phyloP scores from a whole-genome alignment of 2,797 vertebrate genomes.

The Ctenochaetus hawaiiensis region DNA sequence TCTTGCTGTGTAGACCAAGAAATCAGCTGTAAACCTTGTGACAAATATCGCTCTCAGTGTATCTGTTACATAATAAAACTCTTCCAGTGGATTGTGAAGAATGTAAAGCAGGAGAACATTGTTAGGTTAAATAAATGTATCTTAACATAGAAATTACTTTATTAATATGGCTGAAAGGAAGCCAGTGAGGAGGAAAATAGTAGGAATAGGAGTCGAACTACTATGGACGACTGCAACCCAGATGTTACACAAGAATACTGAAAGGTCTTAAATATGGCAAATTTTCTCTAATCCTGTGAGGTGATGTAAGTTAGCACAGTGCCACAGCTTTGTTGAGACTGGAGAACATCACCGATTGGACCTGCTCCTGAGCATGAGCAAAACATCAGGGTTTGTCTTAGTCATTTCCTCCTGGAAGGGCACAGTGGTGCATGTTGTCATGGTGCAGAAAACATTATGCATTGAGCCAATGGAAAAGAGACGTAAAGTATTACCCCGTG shows the following conservation, averaged over 20 bases:
- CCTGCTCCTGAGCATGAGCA: not conserved
- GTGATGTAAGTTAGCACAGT: not conserved
- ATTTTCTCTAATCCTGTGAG: not conserved
- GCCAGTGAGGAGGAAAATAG: not conserved
- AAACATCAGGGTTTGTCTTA: not conserved
- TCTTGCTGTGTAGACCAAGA: not conserved
- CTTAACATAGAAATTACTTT: not conserved
- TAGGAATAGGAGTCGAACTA: not conserved
- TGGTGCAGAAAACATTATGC: not conserved
- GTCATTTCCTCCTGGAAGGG: slow-evolving; percentile 1
- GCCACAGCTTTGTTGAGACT: not conserved
- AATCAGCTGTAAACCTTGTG: not conserved
- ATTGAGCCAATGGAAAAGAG: not conserved
- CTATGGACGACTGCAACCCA: not conserved
- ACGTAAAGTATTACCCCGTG: not conserved
- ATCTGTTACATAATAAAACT: not conserved
- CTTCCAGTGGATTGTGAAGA: not conserved
- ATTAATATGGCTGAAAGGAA: not conserved
- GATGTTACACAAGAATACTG: not conserved
- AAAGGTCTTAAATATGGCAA: not conserved
- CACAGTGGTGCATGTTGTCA: not conserved
- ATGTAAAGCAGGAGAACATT: slow-evolving; percentile 2
- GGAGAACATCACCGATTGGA: not conserved
- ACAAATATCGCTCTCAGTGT: not conserved
- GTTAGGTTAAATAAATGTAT: slow-evolving; percentile 3